phyloP scores from a whole-genome alignment of 2,113 vertebrate genomes.

The Sander lucioperca region DNA sequence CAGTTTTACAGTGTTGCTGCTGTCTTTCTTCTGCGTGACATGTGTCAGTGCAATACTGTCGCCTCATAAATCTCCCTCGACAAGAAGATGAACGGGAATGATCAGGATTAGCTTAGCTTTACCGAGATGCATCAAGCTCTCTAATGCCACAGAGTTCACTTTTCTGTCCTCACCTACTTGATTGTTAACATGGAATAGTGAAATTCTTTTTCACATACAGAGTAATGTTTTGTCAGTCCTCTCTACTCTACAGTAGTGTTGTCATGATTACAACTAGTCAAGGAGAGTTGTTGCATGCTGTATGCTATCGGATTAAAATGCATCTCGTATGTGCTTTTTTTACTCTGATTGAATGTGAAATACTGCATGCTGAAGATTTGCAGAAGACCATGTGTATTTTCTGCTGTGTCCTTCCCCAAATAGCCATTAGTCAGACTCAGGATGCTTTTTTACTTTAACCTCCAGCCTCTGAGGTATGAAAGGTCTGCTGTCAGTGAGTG shows the following conservation, averaged over 20 bases:
- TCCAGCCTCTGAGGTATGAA: conserved; percentile 4
- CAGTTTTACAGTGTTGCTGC: not conserved
- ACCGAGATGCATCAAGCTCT: not conserved
- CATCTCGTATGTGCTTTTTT: not conserved
- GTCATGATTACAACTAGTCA: not conserved
- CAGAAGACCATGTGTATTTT: not conserved
- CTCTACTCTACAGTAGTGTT: not conserved
- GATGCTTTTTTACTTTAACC: not conserved
- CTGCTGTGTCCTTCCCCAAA: conserved; percentile 36
- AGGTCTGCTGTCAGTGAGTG: conserved; percentile 13
- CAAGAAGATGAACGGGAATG: not conserved
- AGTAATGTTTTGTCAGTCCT: not conserved
- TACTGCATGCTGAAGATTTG: not conserved
- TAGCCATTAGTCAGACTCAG: conserved; percentile 4
- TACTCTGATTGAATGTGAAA: not conserved
- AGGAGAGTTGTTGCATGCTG: not conserved
- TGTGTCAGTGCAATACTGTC: not conserved
- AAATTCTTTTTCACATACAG: not conserved
- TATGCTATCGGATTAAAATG: not conserved
- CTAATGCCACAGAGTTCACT: not conserved
- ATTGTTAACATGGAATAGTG: not conserved
- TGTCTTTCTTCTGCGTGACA: not conserved
- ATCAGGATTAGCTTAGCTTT: not conserved
- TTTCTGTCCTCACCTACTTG: not conserved
- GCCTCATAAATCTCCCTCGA: not conserved